phyloP scores from a whole-genome alignment of 2,888 invertebrate species.

The Diadromus collaris region DNA sequence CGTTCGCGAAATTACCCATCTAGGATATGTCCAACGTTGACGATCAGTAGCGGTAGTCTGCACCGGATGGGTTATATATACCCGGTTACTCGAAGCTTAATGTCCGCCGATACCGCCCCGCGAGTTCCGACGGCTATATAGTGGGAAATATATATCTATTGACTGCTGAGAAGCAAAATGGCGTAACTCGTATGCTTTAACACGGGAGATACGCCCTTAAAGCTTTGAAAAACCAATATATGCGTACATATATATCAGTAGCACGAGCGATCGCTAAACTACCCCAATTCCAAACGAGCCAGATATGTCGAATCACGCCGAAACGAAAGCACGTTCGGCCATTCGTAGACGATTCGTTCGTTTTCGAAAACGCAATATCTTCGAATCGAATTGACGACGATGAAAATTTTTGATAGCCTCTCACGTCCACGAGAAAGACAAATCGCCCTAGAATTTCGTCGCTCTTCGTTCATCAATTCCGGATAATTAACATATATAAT shows the following conservation, averaged over 20 bases:
- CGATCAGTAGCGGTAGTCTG: slow-evolving; percentile 24
- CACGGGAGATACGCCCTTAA: too few relatives aligned
- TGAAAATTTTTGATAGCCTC: background rate
- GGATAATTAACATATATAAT: background rate
- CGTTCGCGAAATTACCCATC: slow-evolving; percentile 63
- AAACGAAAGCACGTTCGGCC: slow-evolving; percentile 11
- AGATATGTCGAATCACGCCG: slow-evolving; percentile 3
- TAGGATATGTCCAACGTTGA: slow-evolving; percentile 50
- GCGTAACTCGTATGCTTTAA: too few relatives aligned
- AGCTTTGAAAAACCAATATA: background rate
- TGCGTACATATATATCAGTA: background rate
- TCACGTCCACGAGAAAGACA: background rate
- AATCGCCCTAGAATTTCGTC: background rate
- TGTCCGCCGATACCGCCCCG: background rate
- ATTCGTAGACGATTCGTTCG: background rate
- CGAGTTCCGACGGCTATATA: background rate
- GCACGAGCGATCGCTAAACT: slow-evolving; percentile 1
- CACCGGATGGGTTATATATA: slow-evolving; percentile 12
- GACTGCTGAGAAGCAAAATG: too few relatives aligned
- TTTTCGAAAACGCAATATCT: slow-evolving; percentile 2
- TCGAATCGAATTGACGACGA: background rate
- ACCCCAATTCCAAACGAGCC: background rate
- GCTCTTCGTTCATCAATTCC: background rate
- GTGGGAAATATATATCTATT: background rate
- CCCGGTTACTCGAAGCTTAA: slow-evolving; percentile 1